Conservation (phyloP, 2,888 invertebrate species). For the Hirtodrosophila duncani region DNA sequence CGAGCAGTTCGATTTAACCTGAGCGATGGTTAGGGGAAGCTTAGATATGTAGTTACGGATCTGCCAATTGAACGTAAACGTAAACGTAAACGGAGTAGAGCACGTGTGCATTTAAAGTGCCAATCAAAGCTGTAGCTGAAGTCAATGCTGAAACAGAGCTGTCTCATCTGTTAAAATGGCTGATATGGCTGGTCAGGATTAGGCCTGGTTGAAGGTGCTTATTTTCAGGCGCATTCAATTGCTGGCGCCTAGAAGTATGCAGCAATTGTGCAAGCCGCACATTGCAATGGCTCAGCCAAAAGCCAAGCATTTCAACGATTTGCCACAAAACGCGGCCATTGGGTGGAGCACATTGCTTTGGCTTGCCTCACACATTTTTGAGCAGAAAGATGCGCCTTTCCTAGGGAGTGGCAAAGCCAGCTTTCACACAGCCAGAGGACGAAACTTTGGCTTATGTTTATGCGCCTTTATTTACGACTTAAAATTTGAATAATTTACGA, state of each 20-base stretch:
- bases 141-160: conserved; percentile 12
- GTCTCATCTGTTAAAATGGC: neutral
- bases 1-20: conserved; percentile 9
- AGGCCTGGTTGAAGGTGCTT: no score
- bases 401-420: conserved; percentile 40
- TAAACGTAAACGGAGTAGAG: conserved; percentile 21
- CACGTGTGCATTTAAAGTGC: conserved; percentile 43
- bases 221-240: conserved; percentile 11
- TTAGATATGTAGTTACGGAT: neutral
- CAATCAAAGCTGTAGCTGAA: conserved; percentile 34
- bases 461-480: conserved; percentile 65
- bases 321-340: conserved; percentile 19
- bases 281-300: conserved; percentile 1
- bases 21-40: neutral
- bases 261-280: conserved; percentile 13
- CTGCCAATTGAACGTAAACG: conserved; percentile 44
- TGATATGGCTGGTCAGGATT: no score
- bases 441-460: conserved; percentile 63
- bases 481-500: conserved; percentile 72
- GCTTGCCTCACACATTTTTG: neutral
- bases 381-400: conserved; percentile 23
- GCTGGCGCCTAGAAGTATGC: conserved; percentile 27
- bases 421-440: conserved; percentile 8
- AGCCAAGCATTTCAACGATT: conserved; percentile 31
- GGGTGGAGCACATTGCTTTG: neutral